Percentiles rank a stretch among this genome's conserved stretches.
phyloP scores from a whole-genome alignment of 1,140 invertebrate species.

The Pseudoatta argentina region DNA sequence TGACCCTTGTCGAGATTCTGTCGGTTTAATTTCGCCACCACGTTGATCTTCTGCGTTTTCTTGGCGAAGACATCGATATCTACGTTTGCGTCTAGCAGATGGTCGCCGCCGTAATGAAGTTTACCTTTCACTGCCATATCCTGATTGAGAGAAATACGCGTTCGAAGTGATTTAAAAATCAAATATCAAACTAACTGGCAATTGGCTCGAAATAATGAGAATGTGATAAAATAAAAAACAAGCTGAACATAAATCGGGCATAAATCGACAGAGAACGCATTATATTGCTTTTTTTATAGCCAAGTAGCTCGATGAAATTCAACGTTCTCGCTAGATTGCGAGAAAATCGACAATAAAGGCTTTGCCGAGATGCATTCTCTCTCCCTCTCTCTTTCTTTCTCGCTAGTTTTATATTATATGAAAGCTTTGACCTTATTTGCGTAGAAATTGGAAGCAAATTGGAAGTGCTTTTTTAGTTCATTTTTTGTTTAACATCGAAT shows the following conservation, averaged over 20 bases:
- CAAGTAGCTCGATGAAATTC: conserved; percentile 22
- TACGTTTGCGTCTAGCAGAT: conserved; percentile 84
- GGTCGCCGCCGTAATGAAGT: conserved; percentile 83
- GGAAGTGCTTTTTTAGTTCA: conserved; percentile 30
- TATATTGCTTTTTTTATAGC: conserved; percentile 1
- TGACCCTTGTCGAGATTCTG: conserved; percentile 77
- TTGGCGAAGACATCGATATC: conserved; percentile 89
- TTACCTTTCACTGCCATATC: conserved; percentile 86
- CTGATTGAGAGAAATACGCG: conserved; percentile 74
- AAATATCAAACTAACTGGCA: not conserved
- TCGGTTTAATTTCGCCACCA: conserved; percentile 78
- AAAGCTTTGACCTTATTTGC: conserved; percentile 46
- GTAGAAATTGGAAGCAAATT: conserved; percentile 35
- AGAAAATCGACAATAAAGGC: conserved; percentile 54
- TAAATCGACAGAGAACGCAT: conserved; percentile 2
- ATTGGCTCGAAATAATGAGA: not conserved
- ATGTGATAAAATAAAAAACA: not conserved
- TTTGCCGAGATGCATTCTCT: not conserved
- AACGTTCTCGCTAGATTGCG: conserved; percentile 29
- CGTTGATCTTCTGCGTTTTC: conserved; percentile 88
- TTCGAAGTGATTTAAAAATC: not conserved
- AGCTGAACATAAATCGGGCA: not conserved
- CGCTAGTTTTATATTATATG: conserved; percentile 41
- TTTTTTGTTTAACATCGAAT: not conserved
- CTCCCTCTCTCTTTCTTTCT: conserved; percentile 15